Conservation (phyloP, 2,113 vertebrate genomes). For the Solea solea region DNA sequence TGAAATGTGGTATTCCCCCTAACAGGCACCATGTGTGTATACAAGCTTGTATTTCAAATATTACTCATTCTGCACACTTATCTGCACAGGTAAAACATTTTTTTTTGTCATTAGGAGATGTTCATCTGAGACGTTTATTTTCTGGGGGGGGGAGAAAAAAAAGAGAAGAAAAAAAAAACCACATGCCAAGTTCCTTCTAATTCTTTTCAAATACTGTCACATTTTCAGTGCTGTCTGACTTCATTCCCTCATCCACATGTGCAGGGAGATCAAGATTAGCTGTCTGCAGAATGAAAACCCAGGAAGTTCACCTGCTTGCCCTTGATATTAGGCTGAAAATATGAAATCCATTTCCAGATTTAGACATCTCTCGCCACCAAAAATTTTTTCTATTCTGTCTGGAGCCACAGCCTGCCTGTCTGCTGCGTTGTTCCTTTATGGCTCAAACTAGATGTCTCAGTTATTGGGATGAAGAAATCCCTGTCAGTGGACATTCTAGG, state of each 20-base stretch:
- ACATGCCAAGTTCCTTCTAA: slow-evolving; percentile 53
- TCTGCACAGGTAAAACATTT: slow-evolving; percentile 20
- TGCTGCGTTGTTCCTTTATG: slow-evolving; percentile 66
- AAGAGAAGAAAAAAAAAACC: slow-evolving; percentile 9
- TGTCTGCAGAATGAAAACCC: slow-evolving; percentile 77
- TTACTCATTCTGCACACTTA: slow-evolving; percentile 9
- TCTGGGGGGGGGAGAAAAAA: not conserved
- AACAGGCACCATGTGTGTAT: slow-evolving; percentile 10
- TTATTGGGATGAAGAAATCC: slow-evolving; percentile 78
- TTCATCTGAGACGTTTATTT: slow-evolving; percentile 42
- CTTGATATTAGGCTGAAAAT: slow-evolving; percentile 79
- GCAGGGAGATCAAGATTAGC: slow-evolving; percentile 77
- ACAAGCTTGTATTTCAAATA: slow-evolving; percentile 30
- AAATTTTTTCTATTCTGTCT: slow-evolving; percentile 73
- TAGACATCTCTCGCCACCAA: slow-evolving; percentile 74
- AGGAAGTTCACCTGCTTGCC: slow-evolving; percentile 77
- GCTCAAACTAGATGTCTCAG: slow-evolving; percentile 79
- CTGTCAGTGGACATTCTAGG: slow-evolving; percentile 78
- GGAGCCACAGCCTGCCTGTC: slow-evolving; percentile 70
- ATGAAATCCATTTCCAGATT: slow-evolving; percentile 80
- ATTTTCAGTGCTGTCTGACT: slow-evolving; percentile 64
- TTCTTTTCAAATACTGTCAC: slow-evolving; percentile 46
- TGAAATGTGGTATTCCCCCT: slow-evolving; percentile 2
- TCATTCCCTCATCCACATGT: slow-evolving; percentile 67
- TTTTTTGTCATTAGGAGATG: slow-evolving; percentile 34